phyloP scores from a whole-genome alignment of 2,113 vertebrate species.

The Dendropsophus ebraccatus region DNA sequence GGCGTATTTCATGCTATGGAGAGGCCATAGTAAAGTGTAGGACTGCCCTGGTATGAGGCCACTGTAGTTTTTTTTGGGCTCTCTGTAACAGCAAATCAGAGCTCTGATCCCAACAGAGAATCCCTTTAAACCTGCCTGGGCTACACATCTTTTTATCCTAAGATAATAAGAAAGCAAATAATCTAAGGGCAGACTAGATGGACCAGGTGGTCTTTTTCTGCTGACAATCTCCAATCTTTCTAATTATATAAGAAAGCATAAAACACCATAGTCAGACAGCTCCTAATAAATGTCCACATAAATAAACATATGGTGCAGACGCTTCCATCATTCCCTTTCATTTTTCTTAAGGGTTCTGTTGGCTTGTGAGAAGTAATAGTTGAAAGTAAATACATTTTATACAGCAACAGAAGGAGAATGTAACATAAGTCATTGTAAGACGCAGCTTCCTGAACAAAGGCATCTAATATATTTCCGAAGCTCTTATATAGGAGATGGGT shows the following conservation, averaged over 20 bases:
- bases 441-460: neutral
- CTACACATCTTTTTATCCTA: too few species aligned
- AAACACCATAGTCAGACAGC: neutral
- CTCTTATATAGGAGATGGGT: conserved; percentile 28
- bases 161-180: too few species aligned
- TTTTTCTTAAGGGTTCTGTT: neutral
- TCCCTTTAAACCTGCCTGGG: too few species aligned
- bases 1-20: too few species aligned
- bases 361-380: neutral
- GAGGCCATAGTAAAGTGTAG: too few species aligned
- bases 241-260: neutral
- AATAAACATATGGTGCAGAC: neutral
- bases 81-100: too few species aligned
- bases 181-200: too few species aligned
- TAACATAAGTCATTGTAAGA: conserved; percentile 23
- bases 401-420: neutral
- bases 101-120: too few species aligned
- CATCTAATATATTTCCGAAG: conserved; percentile 38
- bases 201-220: too few species aligned
- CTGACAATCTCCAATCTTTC: too few species aligned
- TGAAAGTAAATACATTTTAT: conserved; percentile 30
- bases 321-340: neutral
- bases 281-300: neutral
- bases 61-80: too few species aligned
- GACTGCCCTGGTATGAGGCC: too few species aligned